Conservation (phyloP, 2,888 invertebrate species). For the Rhimphoctona megacephalus region DNA sequence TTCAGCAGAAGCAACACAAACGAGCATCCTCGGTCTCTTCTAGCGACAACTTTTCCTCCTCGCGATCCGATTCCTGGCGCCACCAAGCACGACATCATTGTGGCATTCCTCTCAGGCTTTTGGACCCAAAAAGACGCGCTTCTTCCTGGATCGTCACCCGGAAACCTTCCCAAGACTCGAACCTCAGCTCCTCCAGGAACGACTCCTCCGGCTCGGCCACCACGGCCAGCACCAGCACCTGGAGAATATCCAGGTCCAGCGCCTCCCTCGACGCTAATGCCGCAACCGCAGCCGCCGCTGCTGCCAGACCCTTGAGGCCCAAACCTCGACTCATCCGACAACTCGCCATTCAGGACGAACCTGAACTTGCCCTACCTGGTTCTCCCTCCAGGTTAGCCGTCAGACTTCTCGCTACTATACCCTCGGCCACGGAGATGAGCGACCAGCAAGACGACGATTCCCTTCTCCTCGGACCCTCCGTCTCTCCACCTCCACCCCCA, state of each 20-base stretch:
- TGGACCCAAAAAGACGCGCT: constrained; percentile 92
- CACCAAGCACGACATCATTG: constrained; percentile 90
- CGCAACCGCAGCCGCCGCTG: constrained; percentile 41
- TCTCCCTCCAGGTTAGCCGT: constrained; percentile 87
- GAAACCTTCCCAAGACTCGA: constrained; percentile 96
- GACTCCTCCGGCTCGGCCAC: constrained; percentile 96
- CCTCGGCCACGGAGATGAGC: constrained; percentile 90
- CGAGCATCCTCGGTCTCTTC: constrained; percentile 94
- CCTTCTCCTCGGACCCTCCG: not conserved
- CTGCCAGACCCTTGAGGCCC: constrained; percentile 75
- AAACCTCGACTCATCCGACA: constrained; percentile 93
- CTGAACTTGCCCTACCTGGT: constrained; percentile 90
- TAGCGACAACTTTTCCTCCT: constrained; percentile 94
- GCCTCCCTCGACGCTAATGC: constrained; percentile 87
- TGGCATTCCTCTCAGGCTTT: constrained; percentile 90
- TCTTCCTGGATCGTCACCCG: constrained; percentile 96
- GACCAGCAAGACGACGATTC: constrained; percentile 89
- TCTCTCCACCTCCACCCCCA: not conserved
- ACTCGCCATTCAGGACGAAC: constrained; percentile 88
- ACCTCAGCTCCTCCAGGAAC: constrained; percentile 95
- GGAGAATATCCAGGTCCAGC: constrained; percentile 94
- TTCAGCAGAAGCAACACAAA: constrained; percentile 91
- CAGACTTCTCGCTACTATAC: constrained; percentile 90
- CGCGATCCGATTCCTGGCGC: constrained; percentile 93
- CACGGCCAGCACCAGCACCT: constrained; percentile 95